A percentile compares a stretch with the other conserved stretches of the same genome.
These are phyloP conservation scores for Dicrostonyx torquatus DNA, from an alignment of 2,797 vertebrate genomes.

Conservation along the genomic window DNA sequence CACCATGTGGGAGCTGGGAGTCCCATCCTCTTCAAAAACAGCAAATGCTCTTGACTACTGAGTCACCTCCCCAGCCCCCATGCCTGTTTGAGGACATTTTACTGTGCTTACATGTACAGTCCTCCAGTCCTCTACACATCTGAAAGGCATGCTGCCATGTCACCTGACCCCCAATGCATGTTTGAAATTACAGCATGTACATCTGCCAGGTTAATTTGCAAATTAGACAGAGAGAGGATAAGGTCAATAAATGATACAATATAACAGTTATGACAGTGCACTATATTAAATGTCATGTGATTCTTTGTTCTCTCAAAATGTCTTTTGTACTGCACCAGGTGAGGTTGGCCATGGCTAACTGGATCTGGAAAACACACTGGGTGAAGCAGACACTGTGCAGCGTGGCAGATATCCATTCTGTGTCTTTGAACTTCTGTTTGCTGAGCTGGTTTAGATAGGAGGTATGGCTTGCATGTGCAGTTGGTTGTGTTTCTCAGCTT, in stretches of 20 bases:
- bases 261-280: not conserved
- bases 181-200: not conserved
- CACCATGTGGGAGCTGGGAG: no score
- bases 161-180: not conserved
- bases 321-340: not conserved
- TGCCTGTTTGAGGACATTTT: not conserved
- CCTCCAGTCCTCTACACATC: not conserved
- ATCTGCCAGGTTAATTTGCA: not conserved
- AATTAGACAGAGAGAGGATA: not conserved
- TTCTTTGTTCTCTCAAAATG: not conserved
- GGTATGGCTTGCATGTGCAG: not conserved
- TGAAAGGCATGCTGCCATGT: not conserved
- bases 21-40: not conserved
- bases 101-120: not conserved
- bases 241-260: not conserved
- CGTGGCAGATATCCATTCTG: not conserved
- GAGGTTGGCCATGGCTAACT: not conserved
- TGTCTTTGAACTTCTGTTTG: not conserved
- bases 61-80: no score
- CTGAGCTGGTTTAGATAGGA: not conserved
- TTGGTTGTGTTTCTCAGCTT: not conserved
- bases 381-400: not conserved
- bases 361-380: not conserved
- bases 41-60: not conserved
- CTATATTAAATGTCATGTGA: not conserved